Evolutionary conservation across 2,113 vertebrate genomes (phyloP), one percentile per base, ranked within the genome.

Genomic region (Solea senegalensis): DNA sequence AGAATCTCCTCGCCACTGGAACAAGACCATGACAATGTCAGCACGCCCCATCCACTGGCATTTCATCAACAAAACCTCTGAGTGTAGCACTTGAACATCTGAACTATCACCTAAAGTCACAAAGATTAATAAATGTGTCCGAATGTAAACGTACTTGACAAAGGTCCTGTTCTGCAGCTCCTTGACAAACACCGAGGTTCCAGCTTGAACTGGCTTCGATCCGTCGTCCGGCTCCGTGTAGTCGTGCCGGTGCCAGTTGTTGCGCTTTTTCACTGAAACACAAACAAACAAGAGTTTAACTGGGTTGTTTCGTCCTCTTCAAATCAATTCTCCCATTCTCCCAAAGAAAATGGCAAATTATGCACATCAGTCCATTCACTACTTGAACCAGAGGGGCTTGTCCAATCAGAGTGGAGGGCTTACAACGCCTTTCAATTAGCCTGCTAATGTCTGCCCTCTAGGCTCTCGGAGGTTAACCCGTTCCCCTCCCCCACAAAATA

Each of bases 161-260:
- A 99, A 99, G 76, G 92, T 92, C 70, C 95, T 95, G 76, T 82
- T 93, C 70, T 95, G 95, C 26, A 99, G 93, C 72, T 97, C 88
- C 80, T 92, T 95, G 65, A 99, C 90, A 3, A 99, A 99, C 74
- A 95, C 93, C 14, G 94, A 85, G 3, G 98, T 99, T 50, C 98
- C 98, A 7, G 98, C 97, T 80, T 99, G 98, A 74, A 99, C 96
- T 0, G 96, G 97, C 78, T 94, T 96, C 43, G 92, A 94, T 66
- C 95, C 95, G 21, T 98, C 95, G 26, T 97, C 94, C 8, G 90
- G 68, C 81, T 99, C 98, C 0, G 98, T 98, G 93, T 99, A 99
- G 88, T 99, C 98, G 13, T 99, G 97, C 56, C 98, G 93, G 88
- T 99, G 97, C 96, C 96, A 97, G 91, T 99, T 99, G 80, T 94